These are phyloP conservation scores for Ceratothoa steindachneri DNA, from an alignment of 2,888 invertebrate species.

Conservation along the genomic window DNA sequence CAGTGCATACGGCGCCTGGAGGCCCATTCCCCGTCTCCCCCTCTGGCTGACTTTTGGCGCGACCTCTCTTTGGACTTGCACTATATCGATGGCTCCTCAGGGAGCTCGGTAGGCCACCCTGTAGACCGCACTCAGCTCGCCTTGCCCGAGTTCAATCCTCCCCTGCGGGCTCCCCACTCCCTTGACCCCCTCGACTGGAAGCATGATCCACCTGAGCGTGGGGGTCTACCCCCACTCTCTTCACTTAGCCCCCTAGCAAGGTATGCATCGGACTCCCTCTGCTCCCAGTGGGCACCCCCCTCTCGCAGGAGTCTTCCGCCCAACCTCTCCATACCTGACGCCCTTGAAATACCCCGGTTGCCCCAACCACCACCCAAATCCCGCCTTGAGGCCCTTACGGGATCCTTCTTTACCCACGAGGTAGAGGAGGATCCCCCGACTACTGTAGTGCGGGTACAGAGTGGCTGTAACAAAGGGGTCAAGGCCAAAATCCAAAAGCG, in stretches of 20 bases:
- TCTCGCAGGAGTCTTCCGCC: background rate
- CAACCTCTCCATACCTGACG: background rate
- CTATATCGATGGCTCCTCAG: slow-evolving; percentile 50
- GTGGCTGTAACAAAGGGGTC: slow-evolving; percentile 28
- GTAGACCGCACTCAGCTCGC: background rate
- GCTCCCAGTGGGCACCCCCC: background rate
- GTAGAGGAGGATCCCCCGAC: slow-evolving; percentile 1
- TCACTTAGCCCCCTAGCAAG: background rate
- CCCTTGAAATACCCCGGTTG: background rate
- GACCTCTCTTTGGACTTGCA: slow-evolving; percentile 50
- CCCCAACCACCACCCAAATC: background rate
- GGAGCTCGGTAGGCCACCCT: background rate
- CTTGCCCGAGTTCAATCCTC: background rate
- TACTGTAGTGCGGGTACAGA: slow-evolving; percentile 38
- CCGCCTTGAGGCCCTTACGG: background rate
- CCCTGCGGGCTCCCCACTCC: background rate
- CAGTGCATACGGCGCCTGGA: background rate
- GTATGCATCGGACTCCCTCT: background rate
- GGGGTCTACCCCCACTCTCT: background rate
- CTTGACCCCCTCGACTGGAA: background rate
- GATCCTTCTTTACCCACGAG: no score
- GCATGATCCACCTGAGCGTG: background rate
- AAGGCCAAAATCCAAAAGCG: slow-evolving; percentile 45
- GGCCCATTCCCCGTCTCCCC: slow-evolving; percentile 3
- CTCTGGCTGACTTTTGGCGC: slow-evolving; percentile 50